These are phyloP conservation scores for Acleris sparsana DNA, from an alignment of 2,888 invertebrate genomes.

Conservation along the genomic window DNA sequence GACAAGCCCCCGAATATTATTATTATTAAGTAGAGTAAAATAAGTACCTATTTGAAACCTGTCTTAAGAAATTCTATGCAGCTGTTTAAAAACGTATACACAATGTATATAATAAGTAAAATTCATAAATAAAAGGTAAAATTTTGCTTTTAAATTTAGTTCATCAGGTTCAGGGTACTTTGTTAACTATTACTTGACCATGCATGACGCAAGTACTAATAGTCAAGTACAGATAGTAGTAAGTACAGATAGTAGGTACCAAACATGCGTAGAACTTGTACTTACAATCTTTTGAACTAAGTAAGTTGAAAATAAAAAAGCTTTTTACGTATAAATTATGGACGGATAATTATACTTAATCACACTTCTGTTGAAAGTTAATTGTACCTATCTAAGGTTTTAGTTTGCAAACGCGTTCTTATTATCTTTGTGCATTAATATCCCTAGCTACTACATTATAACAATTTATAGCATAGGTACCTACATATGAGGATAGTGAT, in stretches of 20 bases:
- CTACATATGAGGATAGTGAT: conserved; percentile 41
- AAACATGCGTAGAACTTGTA: not conserved
- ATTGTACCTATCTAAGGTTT: conserved; percentile 5
- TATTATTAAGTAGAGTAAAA: too few relatives aligned
- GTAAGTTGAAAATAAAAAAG: not conserved
- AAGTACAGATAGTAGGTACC: not conserved
- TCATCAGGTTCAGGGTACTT: too few relatives aligned
- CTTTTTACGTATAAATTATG: conserved; percentile 38
- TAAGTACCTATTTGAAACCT: too few relatives aligned
- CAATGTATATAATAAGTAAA: conserved; percentile 5
- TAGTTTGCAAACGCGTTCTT: conserved; percentile 22
- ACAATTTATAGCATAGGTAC: conserved; percentile 6
- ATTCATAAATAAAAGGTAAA: conserved; percentile 1
- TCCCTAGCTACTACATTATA: conserved; percentile 5
- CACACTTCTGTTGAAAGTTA: conserved; percentile 25
- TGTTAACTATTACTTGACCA: too few relatives aligned
- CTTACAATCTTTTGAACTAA: conserved; percentile 8
- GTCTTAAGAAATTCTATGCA: not conserved
- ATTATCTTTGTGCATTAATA: conserved; percentile 31
- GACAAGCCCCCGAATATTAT: too few relatives aligned
- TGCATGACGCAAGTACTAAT: not conserved
- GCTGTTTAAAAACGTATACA: conserved; percentile 8
- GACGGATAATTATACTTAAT: conserved; percentile 53
- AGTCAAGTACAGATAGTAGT: too few relatives aligned
- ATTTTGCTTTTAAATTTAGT: too few relatives aligned